Evolutionary conservation across 2,113 vertebrate species (phyloP), one percentile per base, ranked within the genome.

Genomic region (Murina feae): DNA sequence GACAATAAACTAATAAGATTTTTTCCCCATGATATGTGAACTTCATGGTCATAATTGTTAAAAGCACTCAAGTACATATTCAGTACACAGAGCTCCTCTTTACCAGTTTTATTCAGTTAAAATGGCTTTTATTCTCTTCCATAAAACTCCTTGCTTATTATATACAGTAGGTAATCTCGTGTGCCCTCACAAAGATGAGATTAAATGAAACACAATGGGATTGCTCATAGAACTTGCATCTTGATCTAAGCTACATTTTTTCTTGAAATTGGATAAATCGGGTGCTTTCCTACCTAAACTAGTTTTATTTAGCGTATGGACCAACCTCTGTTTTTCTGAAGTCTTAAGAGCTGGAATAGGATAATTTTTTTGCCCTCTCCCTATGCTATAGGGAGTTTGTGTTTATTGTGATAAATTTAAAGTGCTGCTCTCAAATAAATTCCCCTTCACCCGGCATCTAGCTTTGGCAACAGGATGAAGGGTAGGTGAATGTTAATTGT

Each of bases 241-340:
- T 86, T 79, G 12, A 32, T 71, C 30, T 71, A 21, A 92, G n/a
- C 3, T 44, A 83, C 23, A 2, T 42, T 94, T 82, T 89, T 89
- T 25, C n/a, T 25, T 89, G 42, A 63, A 35, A 44, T 82, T 89
- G 82, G 42, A 9, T 23, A 82, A 37, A n/a, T 75, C 55, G 49
- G 10, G 13, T 90, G 12, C 25, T 49, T 87, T 92, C 37, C 18
- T 72, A 35, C 4, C 63, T 74, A 55, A 69, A 37, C n/a, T 89
- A 20, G 32, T 66, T 71, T 82, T 86, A 32, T 69, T 91, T 68
- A 63, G 53, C 3, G 5, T 51, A 0, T 53, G 25, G 4, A 66
- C 39, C 53, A 76, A 23, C 35, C 8, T 89, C 66, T 94, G 74
- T 94, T 44, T 83, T 95, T 44, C 58, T 84, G 30, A 92, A 94